These are phyloP conservation scores for Heliocidaris tuberculata DNA, from an alignment of 35 echinoderm and acorn worm species.

Conservation along the genomic window DNA sequence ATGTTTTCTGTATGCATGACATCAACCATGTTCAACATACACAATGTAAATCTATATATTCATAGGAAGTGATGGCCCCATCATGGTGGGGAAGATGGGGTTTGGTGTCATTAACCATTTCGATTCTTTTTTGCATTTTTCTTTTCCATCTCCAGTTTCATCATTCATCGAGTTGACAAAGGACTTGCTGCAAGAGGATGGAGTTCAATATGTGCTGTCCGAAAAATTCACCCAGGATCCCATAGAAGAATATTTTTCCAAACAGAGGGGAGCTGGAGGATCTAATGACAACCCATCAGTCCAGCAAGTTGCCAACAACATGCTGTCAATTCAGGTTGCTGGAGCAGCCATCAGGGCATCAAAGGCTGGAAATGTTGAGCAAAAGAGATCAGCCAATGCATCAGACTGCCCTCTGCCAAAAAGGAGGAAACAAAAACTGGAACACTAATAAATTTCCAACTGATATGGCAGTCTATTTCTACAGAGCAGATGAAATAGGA, in stretches of 20 bases:
- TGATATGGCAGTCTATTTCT: neutral
- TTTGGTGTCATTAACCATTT: neutral
- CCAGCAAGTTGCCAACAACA: slow-evolving; percentile 55
- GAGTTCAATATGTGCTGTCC: slow-evolving; percentile 60
- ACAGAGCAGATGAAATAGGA: no score
- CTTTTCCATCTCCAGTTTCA: slow-evolving; percentile 45
- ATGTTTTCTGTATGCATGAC: neutral
- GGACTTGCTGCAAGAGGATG: slow-evolving; percentile 51
- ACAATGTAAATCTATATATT: no score
- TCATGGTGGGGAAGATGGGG: no score
- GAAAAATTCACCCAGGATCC: slow-evolving; percentile 70
- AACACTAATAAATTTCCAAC: neutral
- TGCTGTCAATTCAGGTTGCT: slow-evolving; percentile 28
- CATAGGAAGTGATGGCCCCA: no score
- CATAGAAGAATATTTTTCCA: slow-evolving; percentile 58
- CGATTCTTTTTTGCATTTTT: neutral
- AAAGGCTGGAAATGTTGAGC: neutral
- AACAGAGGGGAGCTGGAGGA: slow-evolving; percentile 54
- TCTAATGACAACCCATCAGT: slow-evolving; percentile 56
- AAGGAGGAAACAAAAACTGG: neutral
- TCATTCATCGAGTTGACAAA: slow-evolving; percentile 64
- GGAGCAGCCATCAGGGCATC: slow-evolving; percentile 26
- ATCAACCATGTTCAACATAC: neutral
- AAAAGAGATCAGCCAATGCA: neutral
- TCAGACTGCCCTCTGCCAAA: slow-evolving; percentile 20